phyloP scores from a whole-genome alignment of 2,113 vertebrate species.

The Neodontobutis hainanensis region DNA sequence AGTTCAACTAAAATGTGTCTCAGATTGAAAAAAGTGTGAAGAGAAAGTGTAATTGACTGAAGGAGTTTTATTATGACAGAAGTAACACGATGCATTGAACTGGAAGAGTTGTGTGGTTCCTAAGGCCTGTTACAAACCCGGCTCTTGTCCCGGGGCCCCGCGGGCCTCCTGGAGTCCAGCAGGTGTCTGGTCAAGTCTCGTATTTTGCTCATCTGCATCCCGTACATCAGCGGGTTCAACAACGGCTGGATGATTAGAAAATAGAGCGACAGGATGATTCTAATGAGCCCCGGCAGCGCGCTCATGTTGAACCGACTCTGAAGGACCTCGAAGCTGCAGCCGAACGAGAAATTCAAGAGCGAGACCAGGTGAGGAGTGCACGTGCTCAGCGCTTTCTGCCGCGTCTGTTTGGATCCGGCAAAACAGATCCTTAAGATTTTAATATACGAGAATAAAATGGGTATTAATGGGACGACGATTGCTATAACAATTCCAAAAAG shows the following conservation, averaged over 20 bases:
- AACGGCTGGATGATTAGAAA: conserved; percentile 20
- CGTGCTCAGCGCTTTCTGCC: conserved; percentile 43
- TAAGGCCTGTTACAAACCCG: no score
- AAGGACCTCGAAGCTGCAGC: conserved; percentile 12
- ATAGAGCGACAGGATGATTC: conserved; percentile 4
- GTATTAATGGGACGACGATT: conserved; percentile 7
- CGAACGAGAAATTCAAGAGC: conserved; percentile 28
- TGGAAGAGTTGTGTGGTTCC: no score
- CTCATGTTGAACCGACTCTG: conserved; percentile 25
- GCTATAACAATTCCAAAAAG: neutral
- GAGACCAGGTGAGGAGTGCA: conserved; percentile 37
- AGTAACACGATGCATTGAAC: no score
- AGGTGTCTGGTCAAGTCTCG: neutral
- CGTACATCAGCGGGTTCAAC: conserved; percentile 31
- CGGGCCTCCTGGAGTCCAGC: neutral
- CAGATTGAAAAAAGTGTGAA: no score
- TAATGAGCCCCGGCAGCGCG: neutral
- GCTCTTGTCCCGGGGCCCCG: no score
- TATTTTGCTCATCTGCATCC: conserved; percentile 21
- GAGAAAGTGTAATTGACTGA: no score
- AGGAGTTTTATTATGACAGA: no score
- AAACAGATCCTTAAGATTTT: conserved; percentile 11
- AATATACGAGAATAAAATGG: conserved; percentile 18
- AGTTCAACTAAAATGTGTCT: no score
- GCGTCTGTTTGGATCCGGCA: neutral